A percentile compares a stretch with the other conserved stretches of the same genome.
These are phyloP conservation scores for Brachyhypopomus gauderio DNA, from an alignment of 2,113 vertebrate genomes.

Conservation along the genomic window DNA sequence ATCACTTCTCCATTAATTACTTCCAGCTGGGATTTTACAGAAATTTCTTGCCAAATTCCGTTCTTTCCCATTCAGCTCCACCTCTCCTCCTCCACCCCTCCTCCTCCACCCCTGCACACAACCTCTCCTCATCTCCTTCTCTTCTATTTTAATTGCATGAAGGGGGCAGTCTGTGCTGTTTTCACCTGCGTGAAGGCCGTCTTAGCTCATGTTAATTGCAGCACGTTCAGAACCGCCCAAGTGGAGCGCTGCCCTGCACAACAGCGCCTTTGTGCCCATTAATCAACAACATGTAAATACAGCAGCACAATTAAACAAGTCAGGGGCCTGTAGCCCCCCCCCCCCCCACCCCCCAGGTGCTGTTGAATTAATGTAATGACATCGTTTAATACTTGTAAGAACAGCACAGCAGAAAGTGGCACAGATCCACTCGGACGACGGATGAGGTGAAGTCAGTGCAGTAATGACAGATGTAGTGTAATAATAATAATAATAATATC, in stretches of 20 bases:
- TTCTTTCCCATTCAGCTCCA: background rate
- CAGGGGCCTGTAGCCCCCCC: background rate
- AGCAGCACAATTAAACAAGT: slow-evolving; percentile 6
- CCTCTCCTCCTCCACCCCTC: background rate
- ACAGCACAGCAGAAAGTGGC: background rate
- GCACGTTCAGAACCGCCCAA: slow-evolving; percentile 23
- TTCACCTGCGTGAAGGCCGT: slow-evolving; percentile 16
- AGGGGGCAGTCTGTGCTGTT: slow-evolving; percentile 8
- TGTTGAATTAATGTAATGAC: slow-evolving; percentile 4
- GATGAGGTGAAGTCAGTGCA: background rate
- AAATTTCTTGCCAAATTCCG: slow-evolving; percentile 62
- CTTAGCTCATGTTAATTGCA: slow-evolving; percentile 16
- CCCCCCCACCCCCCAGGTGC: background rate
- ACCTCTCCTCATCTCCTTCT: slow-evolving; percentile 12
- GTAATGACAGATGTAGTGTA: background rate
- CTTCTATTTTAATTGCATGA: slow-evolving; percentile 15
- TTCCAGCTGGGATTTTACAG: slow-evolving; percentile 75
- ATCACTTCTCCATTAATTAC: slow-evolving; percentile 87
- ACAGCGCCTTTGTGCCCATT: background rate
- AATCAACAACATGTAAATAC: slow-evolving; percentile 9
- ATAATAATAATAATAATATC: no score
- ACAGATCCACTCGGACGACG: background rate
- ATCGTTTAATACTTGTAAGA: slow-evolving; percentile 25
- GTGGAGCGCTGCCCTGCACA: background rate
- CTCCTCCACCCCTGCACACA: background rate